phyloP scores from a whole-genome alignment of 2,797 vertebrate genomes.

The Orientallactaga sibirica region DNA sequence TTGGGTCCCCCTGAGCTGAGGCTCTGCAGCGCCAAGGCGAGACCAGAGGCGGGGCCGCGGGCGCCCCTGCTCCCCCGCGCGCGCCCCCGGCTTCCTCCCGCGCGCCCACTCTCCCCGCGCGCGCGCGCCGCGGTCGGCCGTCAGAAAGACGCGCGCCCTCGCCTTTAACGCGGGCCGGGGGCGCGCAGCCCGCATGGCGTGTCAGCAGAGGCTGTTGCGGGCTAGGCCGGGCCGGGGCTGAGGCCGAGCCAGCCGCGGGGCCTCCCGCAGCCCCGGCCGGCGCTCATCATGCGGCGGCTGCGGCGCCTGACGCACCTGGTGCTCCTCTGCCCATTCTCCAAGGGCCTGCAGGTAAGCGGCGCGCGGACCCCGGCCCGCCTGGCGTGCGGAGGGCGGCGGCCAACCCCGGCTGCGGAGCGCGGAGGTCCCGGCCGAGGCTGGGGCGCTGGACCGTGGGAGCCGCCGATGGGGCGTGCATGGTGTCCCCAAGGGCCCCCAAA shows the following conservation, averaged over 20 bases:
- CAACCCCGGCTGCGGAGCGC: not conserved
- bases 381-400: too few species aligned
- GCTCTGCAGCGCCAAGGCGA: not conserved
- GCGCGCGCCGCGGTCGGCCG: slow-evolving; percentile 50
- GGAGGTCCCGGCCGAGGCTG: not conserved
- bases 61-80: not conserved
- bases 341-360: slow-evolving; percentile 94
- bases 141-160: slow-evolving; percentile 67
- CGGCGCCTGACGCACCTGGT: slow-evolving; percentile 94
- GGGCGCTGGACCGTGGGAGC: not conserved
- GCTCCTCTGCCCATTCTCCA: slow-evolving; percentile 94
- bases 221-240: slow-evolving; percentile 71
- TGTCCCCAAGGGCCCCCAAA: not conserved
- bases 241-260: slow-evolving; percentile 59
- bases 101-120: not conserved
- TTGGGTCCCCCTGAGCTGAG: not conserved
- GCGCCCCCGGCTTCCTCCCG: not conserved
- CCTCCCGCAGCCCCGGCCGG: slow-evolving; percentile 32
- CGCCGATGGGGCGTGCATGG: rapidly evolving
- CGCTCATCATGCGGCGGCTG: slow-evolving; percentile 90
- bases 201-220: slow-evolving; percentile 46
- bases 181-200: slow-evolving; percentile 63
- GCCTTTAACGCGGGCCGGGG: slow-evolving; percentile 67
- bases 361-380: not conserved
- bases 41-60: not conserved